These are phyloP conservation scores for Cephalopholis sonnerati DNA, from an alignment of 2,113 vertebrate species.

Conservation along the genomic window DNA sequence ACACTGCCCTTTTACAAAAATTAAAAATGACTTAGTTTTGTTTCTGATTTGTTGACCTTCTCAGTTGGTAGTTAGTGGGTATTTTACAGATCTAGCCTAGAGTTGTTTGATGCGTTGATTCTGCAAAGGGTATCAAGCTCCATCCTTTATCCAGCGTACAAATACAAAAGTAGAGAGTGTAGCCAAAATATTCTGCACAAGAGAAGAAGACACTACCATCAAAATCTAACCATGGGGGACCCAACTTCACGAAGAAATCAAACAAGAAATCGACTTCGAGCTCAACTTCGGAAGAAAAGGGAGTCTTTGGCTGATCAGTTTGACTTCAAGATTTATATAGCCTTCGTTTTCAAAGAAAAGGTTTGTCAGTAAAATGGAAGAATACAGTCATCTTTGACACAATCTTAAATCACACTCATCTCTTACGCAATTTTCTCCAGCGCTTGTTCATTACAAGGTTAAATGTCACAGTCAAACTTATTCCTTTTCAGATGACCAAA, in stretches of 20 bases:
- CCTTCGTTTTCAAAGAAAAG: slow-evolving; percentile 99
- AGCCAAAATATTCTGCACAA: slow-evolving; percentile 64
- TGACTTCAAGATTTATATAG: slow-evolving; percentile 99
- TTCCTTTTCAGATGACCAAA: background rate
- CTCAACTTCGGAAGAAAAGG: slow-evolving; percentile 99
- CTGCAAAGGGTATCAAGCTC: slow-evolving; percentile 71
- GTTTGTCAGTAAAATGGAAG: slow-evolving; percentile 80
- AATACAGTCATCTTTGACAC: background rate
- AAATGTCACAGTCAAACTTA: background rate
- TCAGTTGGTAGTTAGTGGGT: slow-evolving; percentile 76
- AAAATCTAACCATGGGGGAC: slow-evolving; percentile 96
- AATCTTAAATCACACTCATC: background rate
- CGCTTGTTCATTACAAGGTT: background rate
- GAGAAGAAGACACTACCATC: slow-evolving; percentile 79
- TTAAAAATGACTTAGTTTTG: slow-evolving; percentile 83
- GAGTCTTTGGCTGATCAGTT: slow-evolving; percentile 99
- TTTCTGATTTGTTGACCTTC: slow-evolving; percentile 70
- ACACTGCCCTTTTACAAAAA: slow-evolving; percentile 67
- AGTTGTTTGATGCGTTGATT: slow-evolving; percentile 73
- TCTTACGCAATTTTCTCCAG: background rate
- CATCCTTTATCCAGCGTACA: slow-evolving; percentile 60
- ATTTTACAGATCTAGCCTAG: slow-evolving; percentile 72
- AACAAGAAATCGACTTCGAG: slow-evolving; percentile 99
- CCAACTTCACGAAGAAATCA: slow-evolving; percentile 99
- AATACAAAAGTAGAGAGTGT: slow-evolving; percentile 65